Base-by-base conservation (phyloP, 2,888 invertebrate species). In the Phalangium opilio region DNA sequence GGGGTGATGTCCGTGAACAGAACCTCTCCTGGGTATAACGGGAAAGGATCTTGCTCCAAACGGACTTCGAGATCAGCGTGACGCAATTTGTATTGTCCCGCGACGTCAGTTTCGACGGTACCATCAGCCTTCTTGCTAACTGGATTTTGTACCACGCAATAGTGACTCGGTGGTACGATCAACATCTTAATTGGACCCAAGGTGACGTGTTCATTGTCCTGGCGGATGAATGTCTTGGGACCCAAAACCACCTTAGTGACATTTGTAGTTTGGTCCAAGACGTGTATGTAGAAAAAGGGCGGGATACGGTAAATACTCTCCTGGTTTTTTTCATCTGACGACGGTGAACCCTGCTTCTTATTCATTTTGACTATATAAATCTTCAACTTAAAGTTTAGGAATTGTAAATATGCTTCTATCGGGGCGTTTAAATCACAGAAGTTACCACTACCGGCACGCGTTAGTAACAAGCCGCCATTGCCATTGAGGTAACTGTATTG, bases 181-280 rank as follows among this genome's bases (percentile, higher is more conserved):
- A 70, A 59, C 70, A 71, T 71, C 50, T 62, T 61, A 47, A 64
- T 64, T 1, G 69, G 69, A 8, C 65, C 64, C 47, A 64, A 58
- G 5, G 69, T 62, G 20, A 70, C 66, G 53, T 69, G 62, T 57
- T 71, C 70, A 66, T 71, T 69, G 57, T 71, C 71, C 56, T 70
- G 68, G 40, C 69, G 55, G 50, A 71, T 64, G 59, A 62, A 71
- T 15, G 70, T 70, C 58, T 68, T 62, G 17, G 71, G 71, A 32
- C 71, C 71, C 48, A 67, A 61, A 57, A 68, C 68, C 18, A 70
- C 60, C 41, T 66, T 54, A 3, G 70, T 69, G 18, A 70, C 67
- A 61, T 71, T 71, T 27, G 65, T 62, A 50, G 70, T 70, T 57
- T 69, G 67, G 55, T 71, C 70, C 19, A 71, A 56, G 14, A 71